Percentiles rank a stretch among this genome's conserved stretches.
These are phyloP conservation scores for Prunella himalayana DNA, from an alignment of 2,113 vertebrate genomes.

Conservation along the genomic window DNA sequence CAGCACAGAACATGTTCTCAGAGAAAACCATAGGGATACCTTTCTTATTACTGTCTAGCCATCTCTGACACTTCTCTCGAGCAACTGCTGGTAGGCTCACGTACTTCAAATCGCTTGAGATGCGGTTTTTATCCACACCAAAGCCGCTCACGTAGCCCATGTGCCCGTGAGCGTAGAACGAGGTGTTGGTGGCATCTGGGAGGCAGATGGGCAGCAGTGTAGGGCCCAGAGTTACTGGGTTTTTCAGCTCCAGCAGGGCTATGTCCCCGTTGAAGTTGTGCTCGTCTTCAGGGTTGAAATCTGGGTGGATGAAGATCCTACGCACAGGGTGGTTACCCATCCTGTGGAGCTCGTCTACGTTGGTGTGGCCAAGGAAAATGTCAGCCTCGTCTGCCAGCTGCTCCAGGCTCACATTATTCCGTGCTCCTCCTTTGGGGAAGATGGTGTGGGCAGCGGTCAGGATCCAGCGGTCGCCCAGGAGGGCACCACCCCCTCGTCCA, in stretches of 20 bases:
- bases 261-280: slow-evolving; percentile 83
- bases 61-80: slow-evolving; percentile 4
- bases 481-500: slow-evolving; percentile 77
- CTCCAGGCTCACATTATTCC: not conserved
- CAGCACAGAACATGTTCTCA: slow-evolving; percentile 80
- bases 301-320: slow-evolving; percentile 79
- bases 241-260: slow-evolving; percentile 81
- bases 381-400: not conserved
- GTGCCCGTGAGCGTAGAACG: not conserved
- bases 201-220: slow-evolving; percentile 85
- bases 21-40: slow-evolving; percentile 51
- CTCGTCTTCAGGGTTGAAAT: slow-evolving; percentile 49
- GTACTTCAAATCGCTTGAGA: slow-evolving; percentile 58
- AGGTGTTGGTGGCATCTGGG: slow-evolving; percentile 63
- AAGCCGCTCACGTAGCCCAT: slow-evolving; percentile 86
- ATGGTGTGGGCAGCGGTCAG: slow-evolving; percentile 88
- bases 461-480: slow-evolving; percentile 88
- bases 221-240: slow-evolving; percentile 73
- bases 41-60: slow-evolving; percentile 12
- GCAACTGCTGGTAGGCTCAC: slow-evolving; percentile 63
- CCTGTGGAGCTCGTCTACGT: not conserved
- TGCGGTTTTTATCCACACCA: slow-evolving; percentile 61
- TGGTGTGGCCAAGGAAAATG: slow-evolving; percentile 65
- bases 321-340: slow-evolving; percentile 59
- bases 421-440: not conserved